phyloP scores from a whole-genome alignment of 1,140 invertebrate species.

The Zaprionus gabonicus region DNA sequence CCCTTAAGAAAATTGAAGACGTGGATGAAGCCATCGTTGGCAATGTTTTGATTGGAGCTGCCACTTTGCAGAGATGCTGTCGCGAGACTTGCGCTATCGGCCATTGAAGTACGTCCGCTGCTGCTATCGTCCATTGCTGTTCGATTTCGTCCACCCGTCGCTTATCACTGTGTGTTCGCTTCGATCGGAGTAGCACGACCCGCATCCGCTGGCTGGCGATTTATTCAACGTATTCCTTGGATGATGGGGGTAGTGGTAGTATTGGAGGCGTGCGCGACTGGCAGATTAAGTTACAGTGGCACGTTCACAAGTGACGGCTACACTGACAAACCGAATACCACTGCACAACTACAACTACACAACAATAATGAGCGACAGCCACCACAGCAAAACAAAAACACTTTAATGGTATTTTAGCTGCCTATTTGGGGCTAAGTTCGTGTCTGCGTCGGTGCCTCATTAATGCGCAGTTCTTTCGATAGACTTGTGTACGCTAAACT shows the following conservation, averaged over 20 bases:
- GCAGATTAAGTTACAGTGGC: not conserved
- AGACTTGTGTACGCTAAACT: not conserved
- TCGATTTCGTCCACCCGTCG: not conserved
- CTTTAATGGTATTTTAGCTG: slow-evolving; percentile 21
- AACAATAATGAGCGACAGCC: not conserved
- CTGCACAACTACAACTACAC: slow-evolving; percentile 2
- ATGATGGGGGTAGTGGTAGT: not conserved
- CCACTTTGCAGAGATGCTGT: slow-evolving; percentile 59
- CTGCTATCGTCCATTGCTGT: slow-evolving; percentile 62
- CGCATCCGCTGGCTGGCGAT: not conserved
- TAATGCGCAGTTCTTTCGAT: slow-evolving; percentile 26
- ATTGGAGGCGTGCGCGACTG: not conserved
- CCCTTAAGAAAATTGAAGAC: slow-evolving; percentile 40
- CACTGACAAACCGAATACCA: not conserved
- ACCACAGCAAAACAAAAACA: slow-evolving; percentile 35
- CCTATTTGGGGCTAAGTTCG: slow-evolving; percentile 32
- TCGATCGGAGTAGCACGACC: not conserved
- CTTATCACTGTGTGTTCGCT: not conserved
- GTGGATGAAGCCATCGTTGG: slow-evolving; percentile 50
- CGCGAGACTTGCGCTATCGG: slow-evolving; percentile 64
- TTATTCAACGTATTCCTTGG: not conserved
- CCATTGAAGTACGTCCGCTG: slow-evolving; percentile 64
- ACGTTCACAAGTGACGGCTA: not conserved
- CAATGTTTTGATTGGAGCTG: slow-evolving; percentile 58
- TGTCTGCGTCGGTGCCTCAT: slow-evolving; percentile 37